Evolutionary conservation across 2,888 invertebrate genomes (phyloP).

Genomic region (Melanostoma mellinum): DNA sequence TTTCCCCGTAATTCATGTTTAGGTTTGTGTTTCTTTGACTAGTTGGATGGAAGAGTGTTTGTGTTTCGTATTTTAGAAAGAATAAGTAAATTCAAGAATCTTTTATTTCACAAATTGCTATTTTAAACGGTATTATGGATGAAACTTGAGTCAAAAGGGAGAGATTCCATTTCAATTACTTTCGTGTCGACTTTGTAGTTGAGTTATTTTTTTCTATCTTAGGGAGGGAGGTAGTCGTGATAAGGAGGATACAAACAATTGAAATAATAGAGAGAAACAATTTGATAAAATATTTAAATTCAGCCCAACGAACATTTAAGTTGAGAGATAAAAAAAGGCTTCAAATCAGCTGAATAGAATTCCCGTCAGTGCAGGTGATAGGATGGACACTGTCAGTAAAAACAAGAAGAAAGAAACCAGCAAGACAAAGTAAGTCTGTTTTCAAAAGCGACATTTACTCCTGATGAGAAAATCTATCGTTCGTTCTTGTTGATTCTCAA

Average conservation of each 20-base stretch:
- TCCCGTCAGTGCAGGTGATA: too few species aligned
- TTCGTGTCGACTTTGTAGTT: conserved; percentile 53
- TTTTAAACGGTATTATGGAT: conserved; percentile 8
- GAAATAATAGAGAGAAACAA: neutral
- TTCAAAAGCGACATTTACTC: too few species aligned
- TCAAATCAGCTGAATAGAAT: too few species aligned
- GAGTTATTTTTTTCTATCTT: conserved; percentile 31
- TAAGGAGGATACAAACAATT: neutral
- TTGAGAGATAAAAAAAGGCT: too few species aligned
- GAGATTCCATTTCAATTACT: conserved; percentile 60
- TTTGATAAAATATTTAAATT: neutral
- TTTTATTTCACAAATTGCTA: conserved; percentile 42
- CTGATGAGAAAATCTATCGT: too few species aligned
- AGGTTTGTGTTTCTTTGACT: neutral
- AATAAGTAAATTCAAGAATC: conserved; percentile 42
- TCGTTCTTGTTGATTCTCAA: too few species aligned
- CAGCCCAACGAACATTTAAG: too few species aligned
- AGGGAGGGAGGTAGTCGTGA: neutral
- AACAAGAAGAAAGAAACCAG: too few species aligned
- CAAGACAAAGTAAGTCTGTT: too few species aligned
- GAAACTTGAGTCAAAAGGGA: conserved; percentile 24
- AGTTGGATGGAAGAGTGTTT: neutral
- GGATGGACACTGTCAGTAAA: too few species aligned
- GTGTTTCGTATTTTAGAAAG: conserved; percentile 40
- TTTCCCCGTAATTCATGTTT: conserved; percentile 16